Evolutionary conservation across 2,797 vertebrate species (phyloP), one percentile per base, ranked within the genome.

Genomic region (Microchirus variegatus): DNA sequence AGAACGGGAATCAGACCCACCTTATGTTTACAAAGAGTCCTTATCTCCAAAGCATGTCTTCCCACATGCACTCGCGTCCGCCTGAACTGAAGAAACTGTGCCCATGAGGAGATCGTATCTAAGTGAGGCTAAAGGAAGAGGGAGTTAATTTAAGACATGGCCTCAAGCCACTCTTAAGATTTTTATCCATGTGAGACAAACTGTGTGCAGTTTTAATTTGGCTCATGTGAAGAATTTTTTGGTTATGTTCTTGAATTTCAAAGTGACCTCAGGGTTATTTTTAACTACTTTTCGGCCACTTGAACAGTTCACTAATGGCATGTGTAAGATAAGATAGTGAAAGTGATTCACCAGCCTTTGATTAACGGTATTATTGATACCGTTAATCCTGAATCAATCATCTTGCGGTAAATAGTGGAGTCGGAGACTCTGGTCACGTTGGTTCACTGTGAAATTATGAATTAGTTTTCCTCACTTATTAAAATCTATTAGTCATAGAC

Each of bases 291-390:
- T 31, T 31, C 31, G 57, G 48, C 12, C 26, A n/a, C 71, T 64
- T 67, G 65, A 58, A 36, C 14, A 62, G 57, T 70, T 42, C 62
- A 45, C 46, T 54, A 60, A 51, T 54, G 55, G 72, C 70, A n/a
- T 59, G 63, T 73, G 46, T 40, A 58, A 80, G 87, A 91, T 91
- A 89, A 90, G 82, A 84, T 82, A 70, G 54, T 62, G 41, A 77
- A 67, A 80, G 54, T 63, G 79, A 85, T 80, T 56, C 44, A 41
- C 5, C 59, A 57, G 73, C 72, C 71, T 76, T 71, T 77, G 50
- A 83, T 78, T 70, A 75, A 69, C 49, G 35, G 61, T 57, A 53
- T 44, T 63, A 49, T 67, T 71, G 42, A 63, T 58, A 41, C 37
- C n/a, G n/a, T n/a, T n/a, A n/a, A n/a, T 67, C 66, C 70, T 53